Base-by-base conservation (phyloP, 2,797 vertebrate genomes). In the Mallotus villosus region DNA sequence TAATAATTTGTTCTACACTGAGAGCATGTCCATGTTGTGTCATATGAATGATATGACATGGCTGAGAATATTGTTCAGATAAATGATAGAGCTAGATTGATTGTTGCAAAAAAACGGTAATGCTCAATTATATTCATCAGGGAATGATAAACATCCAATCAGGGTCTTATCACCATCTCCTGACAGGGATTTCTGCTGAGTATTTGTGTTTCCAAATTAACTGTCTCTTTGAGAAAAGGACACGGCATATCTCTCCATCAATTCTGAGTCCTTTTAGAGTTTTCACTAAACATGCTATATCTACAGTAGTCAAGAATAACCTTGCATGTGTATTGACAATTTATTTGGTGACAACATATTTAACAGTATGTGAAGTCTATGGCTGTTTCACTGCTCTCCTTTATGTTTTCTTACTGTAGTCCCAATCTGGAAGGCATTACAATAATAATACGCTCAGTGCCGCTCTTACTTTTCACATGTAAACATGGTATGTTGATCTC, bases 401-500 rank as follows among this genome's bases (percentile, higher is more conserved):
- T 6, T 37, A 63, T 71, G 68, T 70, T 85, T 79, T 81, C 87
- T 76, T 41, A 75, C 79, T 11, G 14, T 49, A 76, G 81, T 88
- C 85, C 90, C 83, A 82, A 77, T 87, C 82, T 82, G 82, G 63
- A 77, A 79, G 78, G 78, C 80, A 81, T 87, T 90, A 90, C 46
- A 77, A 75, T 77, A 82, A 88, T 87, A 78, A 82, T 21, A 74
- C 75, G 71, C 8, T 65, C 67, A 49, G 14, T 49, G 75, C 2
- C 29, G 73, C 8, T 41, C 65, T 29, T 32, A 17, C 24, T 25
- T 32, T 61, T 9, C 25, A 62, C 17, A 17, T 25, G 4, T 27
- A 32, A 17, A 62, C 24, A 6, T 62, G 25, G 11, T 32, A n/a
- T n/a, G n/a, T n/a, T n/a, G 9, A 19, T 63, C n/a, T 9, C 9